Conservation (phyloP, 2,888 invertebrate species). For the Rhingia rostrata region DNA sequence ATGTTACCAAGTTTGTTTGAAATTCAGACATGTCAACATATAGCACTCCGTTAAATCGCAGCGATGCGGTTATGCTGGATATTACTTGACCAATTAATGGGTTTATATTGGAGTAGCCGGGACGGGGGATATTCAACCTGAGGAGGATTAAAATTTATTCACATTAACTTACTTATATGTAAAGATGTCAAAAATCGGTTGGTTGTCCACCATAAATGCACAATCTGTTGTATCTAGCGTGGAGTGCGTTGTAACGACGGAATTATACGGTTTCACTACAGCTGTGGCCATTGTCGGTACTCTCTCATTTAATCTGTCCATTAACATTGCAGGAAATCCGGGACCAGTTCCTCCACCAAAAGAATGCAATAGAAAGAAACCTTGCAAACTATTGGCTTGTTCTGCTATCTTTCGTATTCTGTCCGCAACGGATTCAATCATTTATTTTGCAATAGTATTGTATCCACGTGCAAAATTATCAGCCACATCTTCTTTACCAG, state of each 20-base stretch:
- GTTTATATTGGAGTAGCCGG: constrained; percentile 87
- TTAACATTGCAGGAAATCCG: constrained; percentile 92
- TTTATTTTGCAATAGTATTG: constrained; percentile 91
- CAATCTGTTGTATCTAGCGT: constrained; percentile 93
- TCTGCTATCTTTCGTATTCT: constrained; percentile 89
- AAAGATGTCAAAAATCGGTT: constrained; percentile 95
- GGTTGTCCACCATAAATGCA: constrained; percentile 95
- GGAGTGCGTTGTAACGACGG: constrained; percentile 93
- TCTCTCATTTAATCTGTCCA: constrained; percentile 91
- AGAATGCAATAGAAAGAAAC: constrained; percentile 93
- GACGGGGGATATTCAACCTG: constrained; percentile 85
- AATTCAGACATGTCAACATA: constrained; percentile 94
- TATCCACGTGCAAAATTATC: constrained; percentile 94
- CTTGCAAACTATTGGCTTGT: constrained; percentile 89
- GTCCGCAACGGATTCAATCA: constrained; percentile 88
- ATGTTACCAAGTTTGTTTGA: constrained; percentile 93
- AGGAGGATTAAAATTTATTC: not conserved
- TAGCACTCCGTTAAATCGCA: constrained; percentile 92
- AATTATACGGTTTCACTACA: constrained; percentile 96
- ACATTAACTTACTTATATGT: constrained; percentile 84
- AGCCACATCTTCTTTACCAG: constrained; percentile 93
- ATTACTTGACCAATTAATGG: constrained; percentile 87
- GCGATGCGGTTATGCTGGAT: constrained; percentile 91
- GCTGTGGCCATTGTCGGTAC: constrained; percentile 89
- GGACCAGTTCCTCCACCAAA: constrained; percentile 93